phyloP scores from a whole-genome alignment of 1,140 invertebrate genomes.

The Neuroterus valhalla region DNA sequence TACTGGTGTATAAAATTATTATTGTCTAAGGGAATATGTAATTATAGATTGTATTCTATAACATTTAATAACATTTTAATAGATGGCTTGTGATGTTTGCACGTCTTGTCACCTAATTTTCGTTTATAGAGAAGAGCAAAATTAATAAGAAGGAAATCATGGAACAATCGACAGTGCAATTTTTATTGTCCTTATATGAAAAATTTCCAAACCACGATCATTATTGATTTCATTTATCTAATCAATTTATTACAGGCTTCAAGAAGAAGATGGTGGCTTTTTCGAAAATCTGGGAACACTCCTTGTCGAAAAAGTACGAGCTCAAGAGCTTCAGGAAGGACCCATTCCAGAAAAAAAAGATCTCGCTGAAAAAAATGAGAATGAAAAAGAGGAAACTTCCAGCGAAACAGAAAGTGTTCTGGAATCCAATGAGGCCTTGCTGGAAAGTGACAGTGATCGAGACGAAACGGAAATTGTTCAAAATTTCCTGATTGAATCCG shows the following conservation, averaged over 20 bases:
- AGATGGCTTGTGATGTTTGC: too few species aligned
- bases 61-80: too few species aligned
- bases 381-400: slow-evolving; percentile 64
- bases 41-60: too few species aligned
- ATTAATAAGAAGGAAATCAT: too few species aligned
- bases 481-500: slow-evolving; percentile 76
- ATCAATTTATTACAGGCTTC: slow-evolving; percentile 78
- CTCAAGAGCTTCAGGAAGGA: slow-evolving; percentile 61
- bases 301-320: slow-evolving; percentile 78
- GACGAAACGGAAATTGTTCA: slow-evolving; percentile 74
- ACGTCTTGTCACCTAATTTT: too few species aligned
- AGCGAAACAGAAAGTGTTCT: slow-evolving; percentile 59
- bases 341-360: slow-evolving; percentile 54
- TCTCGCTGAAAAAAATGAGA: slow-evolving; percentile 54
- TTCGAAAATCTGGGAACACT: slow-evolving; percentile 87
- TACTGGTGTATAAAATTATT: too few species aligned
- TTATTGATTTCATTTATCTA: too few species aligned
- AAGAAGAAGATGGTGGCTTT: slow-evolving; percentile 86
- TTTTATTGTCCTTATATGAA: too few species aligned
- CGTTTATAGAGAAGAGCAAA: too few species aligned
- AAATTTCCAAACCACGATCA: too few species aligned
- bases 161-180: too few species aligned
- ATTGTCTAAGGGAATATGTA: too few species aligned
- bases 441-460: slow-evolving; percentile 75
- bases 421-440: slow-evolving; percentile 66